Evolutionary conservation across 1,140 invertebrate species (phyloP), one percentile per base, ranked within the genome.

Genomic region (Drosophila melanica): DNA sequence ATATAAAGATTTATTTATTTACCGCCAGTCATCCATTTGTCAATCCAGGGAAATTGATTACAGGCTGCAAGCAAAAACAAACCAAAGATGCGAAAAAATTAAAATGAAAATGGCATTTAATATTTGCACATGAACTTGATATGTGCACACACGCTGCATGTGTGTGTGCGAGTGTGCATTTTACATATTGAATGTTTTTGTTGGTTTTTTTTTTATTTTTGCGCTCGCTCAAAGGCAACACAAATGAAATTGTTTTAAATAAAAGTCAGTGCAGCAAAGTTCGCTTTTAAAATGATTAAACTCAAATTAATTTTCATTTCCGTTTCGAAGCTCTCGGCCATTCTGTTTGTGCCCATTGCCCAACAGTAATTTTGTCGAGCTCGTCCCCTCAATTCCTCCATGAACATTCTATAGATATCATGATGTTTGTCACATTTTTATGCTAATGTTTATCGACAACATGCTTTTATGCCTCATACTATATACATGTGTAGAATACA

Each of bases 41-140:
- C 85, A 85, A 90, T 81, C 89, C 89, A 90, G 74, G 89, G 89
- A 90, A 90, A 90, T 89, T 90, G 89, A 79, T 90, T 79, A 73
- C 89, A 90, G 58, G 78, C 89, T 90, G 84, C 48, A 82, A 81
- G 77, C 60, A 71, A 64, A 78, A 47, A 64, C 39, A 68, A 30
- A 58, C 45, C 44, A 14, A 60, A 62, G 77, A 60, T 45, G 10
- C 18, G n/a, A 3, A 50, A 18, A 54, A 30, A 37, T 30, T 14
- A 77, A 57, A 51, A 55, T 35, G 37, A 80, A 85, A 81, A 86
- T 85, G 74, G 20, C 53, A 81, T 86, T 87, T 87, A 81, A 81
- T 86, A 79, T 86, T 87, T 86, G 82, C 68, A 80, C 82, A 79
- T 65, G 64, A 75, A 78, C 78, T 71, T 77, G 66, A 81, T 82